Conservation (phyloP, 1,140 invertebrate species). For the Cydia fagiglandana region DNA sequence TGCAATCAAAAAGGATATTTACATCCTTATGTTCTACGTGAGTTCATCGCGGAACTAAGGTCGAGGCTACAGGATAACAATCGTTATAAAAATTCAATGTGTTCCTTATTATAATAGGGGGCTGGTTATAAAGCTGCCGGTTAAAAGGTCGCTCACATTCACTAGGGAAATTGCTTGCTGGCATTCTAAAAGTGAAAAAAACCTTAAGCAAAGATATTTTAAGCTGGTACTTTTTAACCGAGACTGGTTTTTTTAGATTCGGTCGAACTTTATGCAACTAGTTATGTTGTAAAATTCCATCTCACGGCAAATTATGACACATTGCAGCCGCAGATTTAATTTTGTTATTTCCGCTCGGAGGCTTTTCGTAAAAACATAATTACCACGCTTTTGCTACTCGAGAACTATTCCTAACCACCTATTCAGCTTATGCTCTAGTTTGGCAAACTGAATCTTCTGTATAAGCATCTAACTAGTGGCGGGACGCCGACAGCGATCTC, state of each 20-base stretch:
- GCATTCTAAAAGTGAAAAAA: background rate
- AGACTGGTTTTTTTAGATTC: background rate
- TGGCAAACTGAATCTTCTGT: slow-evolving; percentile 30
- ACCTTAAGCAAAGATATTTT: background rate
- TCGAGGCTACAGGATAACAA: background rate
- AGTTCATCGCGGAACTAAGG: slow-evolving; percentile 44
- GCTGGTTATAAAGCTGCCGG: background rate
- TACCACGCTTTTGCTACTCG: background rate
- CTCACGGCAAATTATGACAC: slow-evolving; percentile 20
- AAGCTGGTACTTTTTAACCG: background rate
- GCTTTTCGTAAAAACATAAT: slow-evolving; percentile 7
- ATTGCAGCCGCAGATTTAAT: slow-evolving; percentile 6
- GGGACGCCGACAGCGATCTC: slow-evolving; percentile 45
- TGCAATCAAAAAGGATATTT: slow-evolving; percentile 36
- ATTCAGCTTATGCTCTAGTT: background rate
- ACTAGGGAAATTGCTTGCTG: background rate
- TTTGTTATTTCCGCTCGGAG: slow-evolving; percentile 4
- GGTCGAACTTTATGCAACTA: slow-evolving; percentile 16
- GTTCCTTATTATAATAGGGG: slow-evolving; percentile 25
- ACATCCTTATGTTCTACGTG: slow-evolving; percentile 42
- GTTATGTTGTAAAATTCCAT: slow-evolving; percentile 14
- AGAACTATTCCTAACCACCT: background rate
- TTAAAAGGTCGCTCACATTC: background rate
- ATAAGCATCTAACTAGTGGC: slow-evolving; percentile 33
- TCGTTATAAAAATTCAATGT: slow-evolving; percentile 7